Base-by-base conservation (phyloP, 92 coral and sea anemone species). In the Palythoa heliodiscus region DNA sequence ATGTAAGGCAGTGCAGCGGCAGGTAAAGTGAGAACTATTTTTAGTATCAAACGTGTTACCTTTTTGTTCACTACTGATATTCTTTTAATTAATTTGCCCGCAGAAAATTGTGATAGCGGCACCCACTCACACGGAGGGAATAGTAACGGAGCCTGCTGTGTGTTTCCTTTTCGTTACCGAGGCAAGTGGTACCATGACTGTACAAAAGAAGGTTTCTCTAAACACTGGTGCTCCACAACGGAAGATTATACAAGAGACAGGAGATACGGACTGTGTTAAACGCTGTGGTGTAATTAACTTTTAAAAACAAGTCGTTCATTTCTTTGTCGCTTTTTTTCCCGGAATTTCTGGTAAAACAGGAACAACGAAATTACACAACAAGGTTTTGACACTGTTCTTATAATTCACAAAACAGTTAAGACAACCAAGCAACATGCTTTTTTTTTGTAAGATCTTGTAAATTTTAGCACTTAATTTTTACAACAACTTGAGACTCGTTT, bases 211-310 rank as follows among this genome's bases (percentile, higher is more conserved):
- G 88, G 88, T 23, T 84, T 50, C 17, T 35, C 24, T 71, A 50
- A 23, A 19, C 84, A 68, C 70, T 88, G 91, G 91, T 88, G 91
- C 35, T 55, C 88, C 53, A 88, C 88, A 2, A 76, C 88, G 1
- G 50, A 57, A 7, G 48, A 83, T 61, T 88, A 76, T 85, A 83
- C 86, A 5, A 78, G 16, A 19, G 84, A 88, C 73, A 75, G 83
- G 55, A 84, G 71, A 77, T 88, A 78, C 75, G 91, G 91, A 25
- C 63, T 88, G 11, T 88, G 91, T 66, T 88, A 69, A 69, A 37
- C 24, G 6, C 25, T 63, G 22, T n/a, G 35, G 23, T 19, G 69
- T 19, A 10, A 10, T n/a, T 3, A n/a, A 23, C 35, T 63, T 5
- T 63, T 29, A 29, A 29, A 63, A 63, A 63, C 2, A 63, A 3